A percentile compares a stretch with the other conserved stretches of the same genome.
Conservation (phyloP, 2,888 invertebrate genomes). For the Oscheius sp. region DNA sequence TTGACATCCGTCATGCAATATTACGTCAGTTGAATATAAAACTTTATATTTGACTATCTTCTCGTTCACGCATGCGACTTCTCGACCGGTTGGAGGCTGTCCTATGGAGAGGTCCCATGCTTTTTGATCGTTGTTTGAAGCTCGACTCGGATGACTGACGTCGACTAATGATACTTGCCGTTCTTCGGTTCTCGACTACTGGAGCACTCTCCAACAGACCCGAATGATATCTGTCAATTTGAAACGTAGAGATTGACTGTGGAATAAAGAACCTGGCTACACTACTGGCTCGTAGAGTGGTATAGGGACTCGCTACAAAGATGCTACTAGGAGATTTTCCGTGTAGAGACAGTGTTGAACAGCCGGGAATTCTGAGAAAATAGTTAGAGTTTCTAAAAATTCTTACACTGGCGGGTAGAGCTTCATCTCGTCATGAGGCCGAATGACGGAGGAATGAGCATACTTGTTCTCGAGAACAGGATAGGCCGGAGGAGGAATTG, state of each 20-base stretch:
- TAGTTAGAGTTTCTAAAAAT: neutral
- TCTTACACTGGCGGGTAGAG: conserved; percentile 73
- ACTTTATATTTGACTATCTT: conserved; percentile 55
- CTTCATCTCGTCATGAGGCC: conserved; percentile 72
- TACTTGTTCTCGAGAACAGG: conserved; percentile 72
- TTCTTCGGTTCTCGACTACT: conserved; percentile 47
- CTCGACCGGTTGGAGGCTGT: conserved; percentile 47
- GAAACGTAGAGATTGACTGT: neutral
- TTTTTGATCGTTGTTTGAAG: conserved; percentile 53
- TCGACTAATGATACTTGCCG: conserved; percentile 43
- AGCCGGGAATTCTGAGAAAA: conserved; percentile 69
- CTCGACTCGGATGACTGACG: conserved; percentile 46
- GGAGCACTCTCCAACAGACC: conserved; percentile 47
- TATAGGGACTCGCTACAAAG: conserved; percentile 73
- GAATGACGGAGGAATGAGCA: conserved; percentile 68
- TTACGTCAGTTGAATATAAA: neutral
- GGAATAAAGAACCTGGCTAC: conserved; percentile 38
- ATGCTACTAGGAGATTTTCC: conserved; percentile 55
- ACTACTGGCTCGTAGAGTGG: conserved; percentile 68
- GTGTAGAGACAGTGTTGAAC: conserved; percentile 71
- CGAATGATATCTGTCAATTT: conserved; percentile 43
- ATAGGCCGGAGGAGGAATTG: conserved; percentile 71
- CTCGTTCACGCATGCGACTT: conserved; percentile 48
- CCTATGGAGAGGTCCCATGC: conserved; percentile 59
- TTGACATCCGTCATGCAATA: neutral